These are phyloP conservation scores for Romanomermis culicivorax DNA, from an alignment of 2,888 invertebrate species.

Conservation along the genomic window DNA sequence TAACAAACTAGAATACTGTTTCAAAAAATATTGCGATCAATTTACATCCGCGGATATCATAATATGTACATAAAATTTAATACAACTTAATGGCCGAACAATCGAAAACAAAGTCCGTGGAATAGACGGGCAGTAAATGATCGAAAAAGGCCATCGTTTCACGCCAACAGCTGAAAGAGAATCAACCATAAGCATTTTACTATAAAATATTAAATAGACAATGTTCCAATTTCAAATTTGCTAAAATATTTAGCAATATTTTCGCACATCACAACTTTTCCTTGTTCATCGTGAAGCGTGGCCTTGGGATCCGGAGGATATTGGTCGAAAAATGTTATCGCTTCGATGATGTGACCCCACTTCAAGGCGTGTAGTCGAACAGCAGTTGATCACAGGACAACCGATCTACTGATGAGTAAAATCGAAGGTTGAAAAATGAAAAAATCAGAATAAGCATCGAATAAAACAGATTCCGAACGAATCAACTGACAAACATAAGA, in stretches of 20 bases:
- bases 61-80: constrained; percentile 38
- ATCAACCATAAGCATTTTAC: too few relatives aligned
- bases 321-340: constrained; percentile 42
- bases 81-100: constrained; percentile 62
- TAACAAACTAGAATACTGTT: neutral
- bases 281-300: constrained; percentile 16
- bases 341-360: constrained; percentile 56
- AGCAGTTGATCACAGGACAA: constrained; percentile 66
- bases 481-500: too few relatives aligned
- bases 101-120: constrained; percentile 48
- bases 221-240: too few relatives aligned
- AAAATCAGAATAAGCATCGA: too few relatives aligned
- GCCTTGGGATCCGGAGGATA: constrained; percentile 18
- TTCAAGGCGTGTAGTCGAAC: constrained; percentile 56
- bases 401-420: constrained; percentile 18
- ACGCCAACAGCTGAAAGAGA: constrained; percentile 41
- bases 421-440: too few relatives aligned
- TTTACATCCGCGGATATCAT: too few relatives aligned
- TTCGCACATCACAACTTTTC: constrained; percentile 14
- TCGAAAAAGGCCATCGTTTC: constrained; percentile 49
- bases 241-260: too few relatives aligned
- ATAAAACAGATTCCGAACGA: too few relatives aligned
- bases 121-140: constrained; percentile 61
- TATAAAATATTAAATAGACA: too few relatives aligned
- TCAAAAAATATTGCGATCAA: neutral